A percentile compares a stretch with the other conserved stretches of the same genome.
phyloP scores from a whole-genome alignment of 2,113 vertebrate genomes.

The Bos indicus region DNA sequence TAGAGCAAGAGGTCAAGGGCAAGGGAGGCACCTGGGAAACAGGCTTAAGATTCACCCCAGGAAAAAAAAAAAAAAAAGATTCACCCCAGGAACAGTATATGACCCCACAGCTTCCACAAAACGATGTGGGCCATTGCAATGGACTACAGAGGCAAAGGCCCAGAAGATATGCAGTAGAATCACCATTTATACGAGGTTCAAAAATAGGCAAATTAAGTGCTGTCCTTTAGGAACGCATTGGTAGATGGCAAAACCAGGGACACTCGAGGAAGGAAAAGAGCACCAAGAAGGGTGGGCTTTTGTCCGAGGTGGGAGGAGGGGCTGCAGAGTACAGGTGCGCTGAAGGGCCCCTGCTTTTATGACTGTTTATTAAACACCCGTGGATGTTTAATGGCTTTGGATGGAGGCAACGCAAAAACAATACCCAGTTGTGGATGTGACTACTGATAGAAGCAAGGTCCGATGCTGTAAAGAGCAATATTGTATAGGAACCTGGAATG shows the following conservation, averaged over 20 bases:
- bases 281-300: background rate
- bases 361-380: background rate
- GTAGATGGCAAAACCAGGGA: background rate
- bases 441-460: too few relatives aligned
- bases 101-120: background rate
- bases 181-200: background rate
- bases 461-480: too few relatives aligned
- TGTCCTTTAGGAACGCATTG: background rate
- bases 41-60: background rate
- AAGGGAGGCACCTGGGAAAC: fast-evolving
- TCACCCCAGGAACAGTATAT: background rate
- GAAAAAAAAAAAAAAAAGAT: background rate
- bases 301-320: background rate
- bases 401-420: too few relatives aligned
- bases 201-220: background rate
- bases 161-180: fast-evolving
- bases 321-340: fast-evolving
- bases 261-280: background rate
- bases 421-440: too few relatives aligned
- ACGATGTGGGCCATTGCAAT: fast-evolving
- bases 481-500: too few relatives aligned
- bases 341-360: background rate
- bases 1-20: fast-evolving
- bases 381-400: too few relatives aligned
- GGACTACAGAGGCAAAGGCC: background rate